Evolutionary conservation across 37 sponge, comb jelly and placozoan genomes (phyloP).

Genomic region (Aplysina aerophoba): DNA sequence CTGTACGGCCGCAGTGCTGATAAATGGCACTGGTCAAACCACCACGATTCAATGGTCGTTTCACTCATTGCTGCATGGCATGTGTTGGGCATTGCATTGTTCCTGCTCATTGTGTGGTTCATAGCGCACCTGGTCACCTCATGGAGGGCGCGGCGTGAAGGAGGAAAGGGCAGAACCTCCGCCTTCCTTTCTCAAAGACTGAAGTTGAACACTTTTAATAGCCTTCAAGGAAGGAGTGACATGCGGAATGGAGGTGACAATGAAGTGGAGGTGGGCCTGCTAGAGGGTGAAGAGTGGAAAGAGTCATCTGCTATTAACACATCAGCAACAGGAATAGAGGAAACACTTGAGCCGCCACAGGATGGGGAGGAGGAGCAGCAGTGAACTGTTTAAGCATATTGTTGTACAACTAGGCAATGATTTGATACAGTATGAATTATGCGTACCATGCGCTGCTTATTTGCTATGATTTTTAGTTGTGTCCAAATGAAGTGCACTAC

Average conservation of each 20-base stretch:
- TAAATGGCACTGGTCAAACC: conserved; percentile 12
- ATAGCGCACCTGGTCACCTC: background rate
- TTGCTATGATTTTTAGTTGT: too few species aligned
- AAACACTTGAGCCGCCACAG: background rate
- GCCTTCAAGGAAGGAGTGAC: background rate
- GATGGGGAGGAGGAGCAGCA: too few species aligned
- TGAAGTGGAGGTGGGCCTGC: background rate
- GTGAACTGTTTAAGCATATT: too few species aligned
- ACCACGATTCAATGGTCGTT: conserved; percentile 41
- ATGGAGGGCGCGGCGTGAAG: background rate
- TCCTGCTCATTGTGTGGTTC: conserved; percentile 37
- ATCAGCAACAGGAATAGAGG: too few species aligned
- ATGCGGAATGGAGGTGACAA: conserved; percentile 23
- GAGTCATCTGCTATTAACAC: background rate
- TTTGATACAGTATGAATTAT: too few species aligned
- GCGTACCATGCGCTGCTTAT: too few species aligned
- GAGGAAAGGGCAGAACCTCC: background rate
- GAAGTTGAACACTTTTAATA: background rate
- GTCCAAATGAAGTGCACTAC: too few species aligned
- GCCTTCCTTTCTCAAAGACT: background rate
- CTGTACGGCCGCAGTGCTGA: conserved; percentile 28
- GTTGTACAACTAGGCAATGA: too few species aligned
- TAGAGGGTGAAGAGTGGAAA: conserved; percentile 33
- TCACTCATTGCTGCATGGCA: conserved; percentile 51
- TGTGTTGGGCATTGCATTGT: conserved; percentile 28